A percentile compares a stretch with the other conserved stretches of the same genome.
Conservation (phyloP, 2,888 invertebrate genomes). For the Zaprionus obscuricornis region DNA sequence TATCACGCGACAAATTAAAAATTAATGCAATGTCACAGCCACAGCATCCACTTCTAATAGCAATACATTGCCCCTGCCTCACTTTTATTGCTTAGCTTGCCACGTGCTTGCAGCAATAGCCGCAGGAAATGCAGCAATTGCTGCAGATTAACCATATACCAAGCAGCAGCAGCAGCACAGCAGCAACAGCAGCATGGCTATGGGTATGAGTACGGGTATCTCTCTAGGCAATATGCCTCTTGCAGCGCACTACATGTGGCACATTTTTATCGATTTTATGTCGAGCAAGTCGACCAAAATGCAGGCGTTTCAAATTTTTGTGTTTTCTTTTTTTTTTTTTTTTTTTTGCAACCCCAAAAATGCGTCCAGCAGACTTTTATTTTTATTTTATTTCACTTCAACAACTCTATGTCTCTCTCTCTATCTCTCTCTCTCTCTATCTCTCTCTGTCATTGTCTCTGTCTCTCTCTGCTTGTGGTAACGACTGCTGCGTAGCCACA, state of each 20-base stretch:
- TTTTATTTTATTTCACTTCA: constrained; percentile 34
- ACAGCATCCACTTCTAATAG: too few species aligned
- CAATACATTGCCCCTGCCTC: neutral
- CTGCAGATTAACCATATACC: constrained; percentile 37
- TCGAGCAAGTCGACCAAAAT: constrained; percentile 41
- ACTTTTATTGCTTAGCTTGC: too few species aligned
- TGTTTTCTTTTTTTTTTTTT: constrained; percentile 28
- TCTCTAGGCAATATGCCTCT: constrained; percentile 17
- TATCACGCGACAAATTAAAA: constrained; percentile 62
- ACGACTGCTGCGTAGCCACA: constrained; percentile 16
- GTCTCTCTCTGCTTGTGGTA: constrained; percentile 60
- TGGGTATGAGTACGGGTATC: constrained; percentile 41
- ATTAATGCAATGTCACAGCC: constrained; percentile 56
- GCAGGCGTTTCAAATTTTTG: constrained; percentile 55
- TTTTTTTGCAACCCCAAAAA: constrained; percentile 70
- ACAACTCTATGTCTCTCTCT: too few species aligned
- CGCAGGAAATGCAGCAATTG: constrained; percentile 31
- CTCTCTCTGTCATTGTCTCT: constrained; percentile 9
- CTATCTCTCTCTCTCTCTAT: constrained; percentile 30
- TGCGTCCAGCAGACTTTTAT: constrained; percentile 47
- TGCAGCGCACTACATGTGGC: constrained; percentile 30
- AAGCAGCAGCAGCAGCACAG: too few species aligned
- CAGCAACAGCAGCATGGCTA: too few species aligned
- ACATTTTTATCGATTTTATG: constrained; percentile 73
- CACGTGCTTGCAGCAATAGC: constrained; percentile 9